These are phyloP conservation scores for Hyles lineata DNA, from an alignment of 2,888 invertebrate genomes.

Conservation along the genomic window DNA sequence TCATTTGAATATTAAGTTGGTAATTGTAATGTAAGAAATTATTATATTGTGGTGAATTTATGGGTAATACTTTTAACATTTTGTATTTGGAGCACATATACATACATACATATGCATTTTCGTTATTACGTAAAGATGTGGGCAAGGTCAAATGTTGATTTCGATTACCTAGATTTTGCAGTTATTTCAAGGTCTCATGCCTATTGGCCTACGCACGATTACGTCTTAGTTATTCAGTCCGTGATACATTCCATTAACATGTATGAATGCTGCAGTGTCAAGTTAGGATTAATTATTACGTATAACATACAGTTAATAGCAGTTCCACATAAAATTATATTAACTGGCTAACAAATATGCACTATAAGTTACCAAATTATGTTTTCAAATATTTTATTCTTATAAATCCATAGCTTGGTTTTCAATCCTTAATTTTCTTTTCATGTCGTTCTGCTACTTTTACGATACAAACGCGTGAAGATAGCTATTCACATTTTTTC, in stretches of 20 bases:
- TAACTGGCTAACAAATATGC: too few species aligned
- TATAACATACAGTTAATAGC: too few species aligned
- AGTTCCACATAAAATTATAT: too few species aligned
- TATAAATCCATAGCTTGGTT: too few species aligned
- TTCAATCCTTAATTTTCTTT: too few species aligned
- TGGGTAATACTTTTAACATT: not conserved
- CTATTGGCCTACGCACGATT: not conserved
- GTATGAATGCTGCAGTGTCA: not conserved
- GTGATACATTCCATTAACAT: not conserved
- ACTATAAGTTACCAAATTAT: too few species aligned
- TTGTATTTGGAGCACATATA: constrained; percentile 13
- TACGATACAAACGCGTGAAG: too few species aligned
- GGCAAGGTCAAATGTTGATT: not conserved
- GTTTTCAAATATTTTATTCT: too few species aligned
- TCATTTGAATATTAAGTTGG: constrained; percentile 40
- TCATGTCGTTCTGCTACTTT: too few species aligned
- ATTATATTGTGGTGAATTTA: constrained; percentile 20
- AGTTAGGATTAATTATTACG: too few species aligned
- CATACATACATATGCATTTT: constrained; percentile 19
- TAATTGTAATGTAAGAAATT: constrained; percentile 28
- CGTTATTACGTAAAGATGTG: not conserved
- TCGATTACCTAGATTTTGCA: not conserved
- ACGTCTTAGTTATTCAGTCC: not conserved
- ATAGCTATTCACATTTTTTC: too few species aligned
- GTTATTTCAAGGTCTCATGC: not conserved